Conservation (phyloP, 2,113 vertebrate species). For the Riparia riparia region DNA sequence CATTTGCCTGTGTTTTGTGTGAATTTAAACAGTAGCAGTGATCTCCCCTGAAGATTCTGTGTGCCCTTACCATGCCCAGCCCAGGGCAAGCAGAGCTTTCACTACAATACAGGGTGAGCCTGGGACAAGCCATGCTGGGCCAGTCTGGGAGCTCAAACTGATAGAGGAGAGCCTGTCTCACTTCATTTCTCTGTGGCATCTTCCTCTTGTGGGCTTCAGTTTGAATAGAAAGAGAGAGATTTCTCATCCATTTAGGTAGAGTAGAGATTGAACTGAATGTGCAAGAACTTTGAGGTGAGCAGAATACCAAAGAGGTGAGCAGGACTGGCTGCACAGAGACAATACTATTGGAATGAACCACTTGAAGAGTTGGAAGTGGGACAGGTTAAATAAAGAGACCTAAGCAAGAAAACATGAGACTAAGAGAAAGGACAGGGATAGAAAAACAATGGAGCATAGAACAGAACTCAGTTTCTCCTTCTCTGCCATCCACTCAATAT, state of each 20-base stretch:
- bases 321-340: neutral
- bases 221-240: neutral
- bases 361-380: neutral
- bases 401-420: neutral
- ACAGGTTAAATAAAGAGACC: neutral
- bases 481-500: neutral
- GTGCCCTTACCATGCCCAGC: neutral
- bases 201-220: neutral
- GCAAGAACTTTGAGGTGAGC: neutral
- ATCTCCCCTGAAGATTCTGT: neutral
- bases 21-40: neutral
- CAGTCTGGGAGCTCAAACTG: neutral
- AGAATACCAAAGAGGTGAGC: neutral
- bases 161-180: neutral
- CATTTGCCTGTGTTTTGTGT: neutral
- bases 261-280: neutral
- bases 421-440: neutral
- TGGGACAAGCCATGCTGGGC: neutral
- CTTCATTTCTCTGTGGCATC: neutral
- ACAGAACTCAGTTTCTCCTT: neutral
- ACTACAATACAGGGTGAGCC: neutral
- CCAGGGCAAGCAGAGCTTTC: neutral
- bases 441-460: neutral
- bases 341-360: neutral
- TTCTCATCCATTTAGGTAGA: neutral